Evolutionary conservation across 2,888 invertebrate species (phyloP).

Genomic region (Opisthograptis luteolata): DNA sequence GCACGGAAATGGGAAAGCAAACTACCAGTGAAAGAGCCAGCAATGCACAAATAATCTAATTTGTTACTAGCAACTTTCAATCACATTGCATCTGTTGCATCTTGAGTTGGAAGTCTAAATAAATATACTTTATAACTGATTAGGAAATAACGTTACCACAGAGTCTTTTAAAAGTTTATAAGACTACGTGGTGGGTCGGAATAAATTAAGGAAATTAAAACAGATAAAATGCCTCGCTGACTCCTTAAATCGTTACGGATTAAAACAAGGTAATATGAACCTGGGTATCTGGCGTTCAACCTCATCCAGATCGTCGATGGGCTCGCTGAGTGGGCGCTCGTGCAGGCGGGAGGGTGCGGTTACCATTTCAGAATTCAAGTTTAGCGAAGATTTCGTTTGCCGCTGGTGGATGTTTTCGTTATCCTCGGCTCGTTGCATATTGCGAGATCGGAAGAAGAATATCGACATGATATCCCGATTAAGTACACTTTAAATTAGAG

Average conservation of each 20-base stretch:
- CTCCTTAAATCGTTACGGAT: neutral
- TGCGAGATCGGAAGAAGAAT: constrained; percentile 98
- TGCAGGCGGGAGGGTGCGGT: constrained; percentile 93
- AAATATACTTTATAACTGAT: too few species aligned
- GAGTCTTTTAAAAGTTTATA: too few species aligned
- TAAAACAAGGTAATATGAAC: constrained; percentile 71
- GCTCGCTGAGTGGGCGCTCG: constrained; percentile 92
- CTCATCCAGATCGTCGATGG: constrained; percentile 95
- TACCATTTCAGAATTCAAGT: constrained; percentile 82
- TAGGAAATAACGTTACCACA: too few species aligned
- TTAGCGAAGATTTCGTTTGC: constrained; percentile 53
- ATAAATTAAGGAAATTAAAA: neutral
- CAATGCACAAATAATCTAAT: too few species aligned
- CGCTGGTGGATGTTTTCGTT: constrained; percentile 59
- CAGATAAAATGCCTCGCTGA: neutral
- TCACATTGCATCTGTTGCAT: too few species aligned
- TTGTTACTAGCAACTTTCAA: too few species aligned
- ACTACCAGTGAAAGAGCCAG: too few species aligned
- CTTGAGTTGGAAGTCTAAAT: too few species aligned
- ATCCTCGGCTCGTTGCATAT: constrained; percentile 93
- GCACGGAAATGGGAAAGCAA: too few species aligned
- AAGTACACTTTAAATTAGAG: constrained; percentile 34
- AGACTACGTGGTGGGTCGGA: too few species aligned
- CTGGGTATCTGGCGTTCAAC: constrained; percentile 97
- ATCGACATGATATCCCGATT: constrained; percentile 90